Base-by-base conservation (phyloP, 2,797 vertebrate species). In the Aplochiton taeniatus region DNA sequence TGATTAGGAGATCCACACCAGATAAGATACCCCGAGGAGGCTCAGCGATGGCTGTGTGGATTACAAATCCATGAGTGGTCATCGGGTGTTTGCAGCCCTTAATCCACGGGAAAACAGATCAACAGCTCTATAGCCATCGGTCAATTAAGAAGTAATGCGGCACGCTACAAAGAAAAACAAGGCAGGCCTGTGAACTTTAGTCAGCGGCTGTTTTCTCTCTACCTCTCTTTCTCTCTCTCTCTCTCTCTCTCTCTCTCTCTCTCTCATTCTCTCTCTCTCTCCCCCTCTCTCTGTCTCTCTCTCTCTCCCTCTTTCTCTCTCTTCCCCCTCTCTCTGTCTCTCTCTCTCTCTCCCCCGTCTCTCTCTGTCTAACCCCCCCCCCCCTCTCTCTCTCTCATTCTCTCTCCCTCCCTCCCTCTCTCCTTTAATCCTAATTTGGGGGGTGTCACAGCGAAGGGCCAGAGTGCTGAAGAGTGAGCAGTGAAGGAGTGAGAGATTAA, bases 61-160 rank as follows among this genome's bases (percentile, higher is more conserved):
- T 79, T 74, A 78, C 49, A 20, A 16, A 53, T 63, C 50, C 48
- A 19, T 66, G 66, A 83, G 72, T 4, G 8, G 55, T 51, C 65
- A 65, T 60, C 72, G 81, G 31, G 31, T 31, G 80, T 85, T 80
- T 60, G 68, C 70, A 79, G 31, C 31, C 31, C 31, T 71, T 73
- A 81, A 83, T 76, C 81, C 49, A 74, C 69, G 54, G 79, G 61
- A 2, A 31, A 79, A 63, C 19, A 59, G 71, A 83, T 88, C 85
- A 89, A 86, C 81, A 77, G 76, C n/a, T 31, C 77, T 77, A 68
- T 61, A 83, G 67, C 76, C 72, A 78, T 78, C 79, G 84, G 84
- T 91, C 87, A 90, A 87, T 92, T 91, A 92, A 84, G 73, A 55
- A 31, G 64, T 77, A 74, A 86, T 83, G 58, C 72, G 61, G 56